Evolutionary conservation across 2,113 vertebrate species (phyloP).

Genomic region (Albula goreensis): DNA sequence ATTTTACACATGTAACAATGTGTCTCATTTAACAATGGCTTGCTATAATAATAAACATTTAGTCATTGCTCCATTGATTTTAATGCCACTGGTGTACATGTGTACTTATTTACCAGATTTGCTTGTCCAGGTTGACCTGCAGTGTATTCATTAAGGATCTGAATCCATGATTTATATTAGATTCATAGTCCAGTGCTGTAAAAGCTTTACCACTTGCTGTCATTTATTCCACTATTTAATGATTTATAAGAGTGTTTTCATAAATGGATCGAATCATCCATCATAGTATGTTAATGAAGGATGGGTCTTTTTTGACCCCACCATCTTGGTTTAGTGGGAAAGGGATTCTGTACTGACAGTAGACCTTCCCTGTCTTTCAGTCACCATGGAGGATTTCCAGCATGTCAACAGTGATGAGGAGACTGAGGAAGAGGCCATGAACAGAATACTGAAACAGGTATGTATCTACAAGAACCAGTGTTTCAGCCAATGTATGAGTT

Average conservation of each 20-base stretch:
- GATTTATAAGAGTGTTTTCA: not conserved
- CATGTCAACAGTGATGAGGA: conserved; percentile 89
- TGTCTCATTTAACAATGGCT: not conserved
- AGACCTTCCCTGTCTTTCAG: conserved; percentile 57
- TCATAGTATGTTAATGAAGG: not conserved
- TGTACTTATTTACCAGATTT: not conserved
- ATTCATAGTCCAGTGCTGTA: not conserved
- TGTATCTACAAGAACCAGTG: not conserved
- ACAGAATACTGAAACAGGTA: conserved; percentile 84
- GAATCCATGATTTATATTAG: not conserved
- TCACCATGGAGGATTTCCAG: conserved; percentile 75
- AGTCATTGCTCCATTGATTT: not conserved
- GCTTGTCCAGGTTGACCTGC: not conserved
- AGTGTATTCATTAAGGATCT: not conserved
- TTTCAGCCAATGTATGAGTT: not conserved
- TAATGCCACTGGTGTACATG: not conserved
- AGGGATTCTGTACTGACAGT: not conserved
- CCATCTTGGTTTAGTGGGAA: not conserved
- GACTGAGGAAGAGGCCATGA: conserved; percentile 82
- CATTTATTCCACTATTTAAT: not conserved
- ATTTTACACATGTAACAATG: not conserved
- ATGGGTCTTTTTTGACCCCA: not conserved
- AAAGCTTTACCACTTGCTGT: not conserved
- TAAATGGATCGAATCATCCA: not conserved
- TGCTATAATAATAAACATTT: not conserved